Percentiles rank a stretch among this genome's conserved stretches.
These are phyloP conservation scores for Andrena bicolor DNA, from an alignment of 2,888 invertebrate species.

Conservation along the genomic window DNA sequence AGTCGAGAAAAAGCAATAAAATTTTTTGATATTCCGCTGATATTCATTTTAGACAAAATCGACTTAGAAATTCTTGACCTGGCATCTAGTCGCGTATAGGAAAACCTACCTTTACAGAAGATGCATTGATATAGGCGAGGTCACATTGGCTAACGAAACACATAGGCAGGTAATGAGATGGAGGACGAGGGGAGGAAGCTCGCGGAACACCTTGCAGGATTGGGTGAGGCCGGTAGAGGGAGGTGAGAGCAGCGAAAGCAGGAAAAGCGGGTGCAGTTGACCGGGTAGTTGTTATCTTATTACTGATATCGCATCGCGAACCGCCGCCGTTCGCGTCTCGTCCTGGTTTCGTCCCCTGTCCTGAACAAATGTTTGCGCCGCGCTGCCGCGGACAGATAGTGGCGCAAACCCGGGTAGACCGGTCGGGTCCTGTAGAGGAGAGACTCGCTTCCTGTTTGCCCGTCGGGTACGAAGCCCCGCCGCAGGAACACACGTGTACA, in stretches of 20 bases:
- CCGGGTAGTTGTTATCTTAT: constrained; percentile 80
- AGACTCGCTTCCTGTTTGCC: constrained; percentile 77
- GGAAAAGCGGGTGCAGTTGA: constrained; percentile 47
- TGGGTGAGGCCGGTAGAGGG: constrained; percentile 14
- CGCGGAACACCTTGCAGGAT: constrained; percentile 6
- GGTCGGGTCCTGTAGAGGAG: constrained; percentile 68
- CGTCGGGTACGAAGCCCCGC: constrained; percentile 31
- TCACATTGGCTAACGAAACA: neutral
- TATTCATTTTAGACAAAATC: too few species aligned
- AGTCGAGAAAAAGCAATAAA: too few species aligned
- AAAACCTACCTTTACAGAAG: too few species aligned
- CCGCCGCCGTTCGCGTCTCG: constrained; percentile 56
- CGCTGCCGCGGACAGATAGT: constrained; percentile 75
- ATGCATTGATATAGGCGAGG: too few species aligned
- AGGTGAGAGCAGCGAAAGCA: neutral
- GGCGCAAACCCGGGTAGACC: constrained; percentile 70
- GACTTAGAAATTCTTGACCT: too few species aligned
- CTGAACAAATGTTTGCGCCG: constrained; percentile 82
- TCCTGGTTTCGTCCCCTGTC: constrained; percentile 64
- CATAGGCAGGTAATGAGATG: neutral
- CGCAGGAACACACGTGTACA: constrained; percentile 24
- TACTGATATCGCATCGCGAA: constrained; percentile 78
- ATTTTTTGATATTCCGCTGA: too few species aligned
- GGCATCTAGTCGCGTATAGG: too few species aligned
- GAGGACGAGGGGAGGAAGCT: constrained; percentile 18